These are phyloP conservation scores for Pelobates fuscus DNA, from an alignment of 2,113 vertebrate genomes.

Conservation along the genomic window DNA sequence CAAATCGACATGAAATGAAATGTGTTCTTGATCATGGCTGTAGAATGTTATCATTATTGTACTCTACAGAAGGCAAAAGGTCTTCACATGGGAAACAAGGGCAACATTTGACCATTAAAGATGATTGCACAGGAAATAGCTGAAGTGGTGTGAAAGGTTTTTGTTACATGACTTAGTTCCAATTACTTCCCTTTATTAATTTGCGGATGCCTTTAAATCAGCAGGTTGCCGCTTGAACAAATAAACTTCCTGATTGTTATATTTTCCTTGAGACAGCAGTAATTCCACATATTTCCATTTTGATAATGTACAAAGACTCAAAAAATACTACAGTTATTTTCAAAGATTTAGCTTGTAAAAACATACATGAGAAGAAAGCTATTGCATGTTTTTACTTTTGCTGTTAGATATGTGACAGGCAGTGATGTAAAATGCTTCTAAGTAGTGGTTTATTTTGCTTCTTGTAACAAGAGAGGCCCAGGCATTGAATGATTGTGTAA, in stretches of 20 bases:
- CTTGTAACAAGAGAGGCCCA: background rate
- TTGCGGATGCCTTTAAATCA: conserved; percentile 21
- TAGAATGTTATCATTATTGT: background rate
- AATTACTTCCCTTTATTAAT: conserved; percentile 28
- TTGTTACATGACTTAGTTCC: conserved; percentile 19
- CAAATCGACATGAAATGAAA: no score
- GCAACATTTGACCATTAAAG: background rate
- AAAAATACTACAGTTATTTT: background rate
- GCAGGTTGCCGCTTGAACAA: conserved; percentile 9
- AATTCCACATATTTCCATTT: conserved; percentile 18
- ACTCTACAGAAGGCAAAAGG: background rate
- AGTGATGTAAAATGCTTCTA: background rate
- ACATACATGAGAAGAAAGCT: background rate
- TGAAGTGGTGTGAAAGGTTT: conserved; percentile 27
- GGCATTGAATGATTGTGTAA: background rate
- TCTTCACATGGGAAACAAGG: conserved; percentile 11
- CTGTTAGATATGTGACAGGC: background rate
- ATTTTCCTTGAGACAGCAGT: conserved; percentile 36
- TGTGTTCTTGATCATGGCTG: background rate
- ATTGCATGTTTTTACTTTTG: background rate
- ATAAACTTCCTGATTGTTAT: conserved; percentile 31
- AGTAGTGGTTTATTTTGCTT: background rate
- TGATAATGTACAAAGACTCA: conserved; percentile 29
- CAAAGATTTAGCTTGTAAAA: background rate
- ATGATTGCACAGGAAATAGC: conserved; percentile 28